Evolutionary conservation across 2,113 vertebrate genomes (phyloP).

Genomic region (Pelecanoides urinatrix): DNA sequence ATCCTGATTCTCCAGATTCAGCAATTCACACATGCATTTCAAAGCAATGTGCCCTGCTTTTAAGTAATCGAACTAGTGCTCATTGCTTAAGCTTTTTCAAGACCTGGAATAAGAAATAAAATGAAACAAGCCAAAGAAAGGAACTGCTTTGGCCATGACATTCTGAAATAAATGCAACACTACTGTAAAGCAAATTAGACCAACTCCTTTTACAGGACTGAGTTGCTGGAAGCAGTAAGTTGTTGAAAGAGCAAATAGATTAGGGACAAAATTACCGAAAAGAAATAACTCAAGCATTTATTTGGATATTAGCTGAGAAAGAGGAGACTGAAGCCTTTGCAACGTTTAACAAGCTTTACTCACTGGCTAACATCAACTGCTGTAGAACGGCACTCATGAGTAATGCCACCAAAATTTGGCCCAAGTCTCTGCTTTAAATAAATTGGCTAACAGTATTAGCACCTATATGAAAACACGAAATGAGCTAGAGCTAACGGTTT

Average conservation of each 20-base stretch:
- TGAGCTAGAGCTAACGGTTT: neutral
- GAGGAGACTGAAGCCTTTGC: neutral
- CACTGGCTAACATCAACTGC: neutral
- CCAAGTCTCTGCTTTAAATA: neutral
- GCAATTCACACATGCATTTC: neutral
- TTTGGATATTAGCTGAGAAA: neutral
- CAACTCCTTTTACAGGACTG: neutral
- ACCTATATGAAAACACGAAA: neutral
- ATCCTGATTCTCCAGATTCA: neutral
- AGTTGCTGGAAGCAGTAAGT: neutral
- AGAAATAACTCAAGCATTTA: neutral
- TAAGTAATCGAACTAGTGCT: neutral
- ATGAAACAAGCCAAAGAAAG: neutral
- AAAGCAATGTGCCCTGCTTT: neutral
- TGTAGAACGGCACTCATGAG: neutral
- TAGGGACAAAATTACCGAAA: neutral
- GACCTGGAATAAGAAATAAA: neutral
- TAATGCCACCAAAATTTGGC: neutral
- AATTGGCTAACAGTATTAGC: neutral
- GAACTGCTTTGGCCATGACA: neutral
- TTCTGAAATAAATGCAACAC: neutral
- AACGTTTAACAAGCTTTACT: neutral
- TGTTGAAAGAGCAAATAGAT: neutral
- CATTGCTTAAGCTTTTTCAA: neutral
- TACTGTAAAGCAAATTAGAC: neutral